These are phyloP conservation scores for Mormyrus hasselquistii DNA, from an alignment of 2,797 vertebrate species.

Conservation along the genomic window DNA sequence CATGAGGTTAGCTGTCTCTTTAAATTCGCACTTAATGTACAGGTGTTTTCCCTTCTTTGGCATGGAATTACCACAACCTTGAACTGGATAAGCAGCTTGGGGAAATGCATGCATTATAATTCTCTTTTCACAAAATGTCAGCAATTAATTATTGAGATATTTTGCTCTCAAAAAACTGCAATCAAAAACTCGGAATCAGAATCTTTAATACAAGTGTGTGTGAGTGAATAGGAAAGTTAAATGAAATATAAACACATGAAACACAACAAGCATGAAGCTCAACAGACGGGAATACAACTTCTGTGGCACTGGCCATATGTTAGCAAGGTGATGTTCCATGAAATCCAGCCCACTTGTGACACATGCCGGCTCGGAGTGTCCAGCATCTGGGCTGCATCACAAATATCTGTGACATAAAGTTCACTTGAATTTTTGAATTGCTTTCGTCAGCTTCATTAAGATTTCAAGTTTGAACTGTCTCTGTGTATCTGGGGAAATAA, in stretches of 20 bases:
- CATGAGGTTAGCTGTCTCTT: neutral
- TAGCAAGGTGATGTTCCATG: slow-evolving; percentile 61
- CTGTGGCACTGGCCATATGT: slow-evolving; percentile 57
- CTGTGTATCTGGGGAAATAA: neutral
- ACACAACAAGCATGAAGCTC: slow-evolving; percentile 20
- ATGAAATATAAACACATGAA: neutral
- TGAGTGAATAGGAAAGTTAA: slow-evolving; percentile 5
- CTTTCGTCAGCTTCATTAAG: neutral
- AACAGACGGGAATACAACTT: slow-evolving; percentile 56
- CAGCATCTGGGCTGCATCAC: slow-evolving; percentile 46
- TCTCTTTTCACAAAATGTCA: neutral
- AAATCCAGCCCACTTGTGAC: slow-evolving; percentile 57
- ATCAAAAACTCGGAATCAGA: slow-evolving; percentile 13
- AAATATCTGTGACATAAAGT: slow-evolving; percentile 39
- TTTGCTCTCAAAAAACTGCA: slow-evolving; percentile 30
- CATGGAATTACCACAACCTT: neutral
- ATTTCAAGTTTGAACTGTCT: neutral
- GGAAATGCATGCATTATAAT: neutral
- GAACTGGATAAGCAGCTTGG: neutral
- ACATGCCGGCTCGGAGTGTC: slow-evolving; percentile 52
- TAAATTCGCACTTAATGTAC: neutral
- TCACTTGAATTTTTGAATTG: neutral
- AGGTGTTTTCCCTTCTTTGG: neutral
- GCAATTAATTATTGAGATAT: neutral
- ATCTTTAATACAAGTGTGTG: neutral